Evolutionary conservation across 2,888 invertebrate genomes (phyloP), one percentile per base, ranked within the genome.

Genomic region (Hoplodrina blanda): DNA sequence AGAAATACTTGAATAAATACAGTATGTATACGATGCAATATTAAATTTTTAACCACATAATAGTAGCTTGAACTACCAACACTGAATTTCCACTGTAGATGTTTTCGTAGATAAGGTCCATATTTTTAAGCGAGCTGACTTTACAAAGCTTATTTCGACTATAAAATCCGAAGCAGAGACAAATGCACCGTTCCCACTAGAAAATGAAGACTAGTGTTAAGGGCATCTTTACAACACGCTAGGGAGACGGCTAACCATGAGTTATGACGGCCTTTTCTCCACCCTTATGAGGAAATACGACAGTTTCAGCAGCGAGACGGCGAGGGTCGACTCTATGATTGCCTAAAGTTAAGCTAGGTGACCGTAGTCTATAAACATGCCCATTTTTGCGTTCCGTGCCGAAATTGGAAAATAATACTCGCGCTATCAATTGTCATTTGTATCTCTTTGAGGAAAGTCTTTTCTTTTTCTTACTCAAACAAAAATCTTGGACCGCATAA

Each of bases 211-310:
- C 93, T 95, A 93, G 95, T 95, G 94, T 92, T 94, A 93, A 95
- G 94, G 95, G 94, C 94, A 94, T 94, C 94, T 94, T 95, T 95
- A 95, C 94, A 94, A 93, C 93, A 93, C 95, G 88, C 95, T 86
- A 85, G 94, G 95, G 95, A 94, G 91, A 90, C 84, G 87, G 86
- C 92, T 96, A 95, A 95, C 93, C 87, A 90, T 95, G 92, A 96
- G 90, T 94, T 95, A 96, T 95, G 93, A 92, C 89, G 92, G 94
- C 93, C 93, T 94, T 95, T 92, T 93, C 94, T 91, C 92, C 93
- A 89, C 92, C 94, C 94, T 95, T 94, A 95, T 95, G 95, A 95
- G 95, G 93, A 95, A 95, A 95, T 94, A 95, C 95, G 95, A 94
- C 94, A 94, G 93, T 93, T 93, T 91, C 91, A 88, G 88, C 90